phyloP scores from a whole-genome alignment of 2,113 vertebrate species.

The Mesitornis unicolor region DNA sequence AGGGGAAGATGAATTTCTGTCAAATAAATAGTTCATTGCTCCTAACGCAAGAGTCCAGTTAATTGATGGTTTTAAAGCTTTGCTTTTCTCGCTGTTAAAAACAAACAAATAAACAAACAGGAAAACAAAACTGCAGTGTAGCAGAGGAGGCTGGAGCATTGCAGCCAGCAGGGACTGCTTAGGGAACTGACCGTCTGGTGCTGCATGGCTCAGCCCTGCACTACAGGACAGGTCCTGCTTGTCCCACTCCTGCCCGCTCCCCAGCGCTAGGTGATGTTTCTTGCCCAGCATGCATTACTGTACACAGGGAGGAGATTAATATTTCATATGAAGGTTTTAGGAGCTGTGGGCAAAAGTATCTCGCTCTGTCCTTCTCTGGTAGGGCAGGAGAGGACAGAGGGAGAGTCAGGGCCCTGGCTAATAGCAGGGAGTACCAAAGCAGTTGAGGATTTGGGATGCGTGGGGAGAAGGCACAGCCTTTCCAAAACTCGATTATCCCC shows the following conservation, averaged over 20 bases:
- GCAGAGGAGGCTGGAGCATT: background rate
- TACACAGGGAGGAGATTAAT: background rate
- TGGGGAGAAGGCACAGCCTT: background rate
- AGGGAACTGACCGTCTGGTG: background rate
- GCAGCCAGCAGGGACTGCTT: background rate
- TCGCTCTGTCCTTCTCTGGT: background rate
- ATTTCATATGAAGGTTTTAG: accelerated
- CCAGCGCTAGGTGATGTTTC: accelerated
- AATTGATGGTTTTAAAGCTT: conserved; percentile 46
- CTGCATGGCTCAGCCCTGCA: background rate
- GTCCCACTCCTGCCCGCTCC: background rate
- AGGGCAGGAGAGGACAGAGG: accelerated
- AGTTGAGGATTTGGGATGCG: background rate
- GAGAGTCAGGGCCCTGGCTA: background rate
- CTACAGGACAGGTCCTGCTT: background rate
- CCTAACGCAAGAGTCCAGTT: conserved; percentile 47
- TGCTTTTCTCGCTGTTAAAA: background rate
- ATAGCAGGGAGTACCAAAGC: background rate
- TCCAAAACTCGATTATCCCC: accelerated
- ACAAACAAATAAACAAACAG: background rate
- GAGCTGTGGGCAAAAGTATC: background rate
- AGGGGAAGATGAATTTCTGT: conserved; percentile 46
- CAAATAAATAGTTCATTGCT: conserved; percentile 20
- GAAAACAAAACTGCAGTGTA: background rate
- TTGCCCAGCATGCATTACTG: accelerated